Evolutionary conservation across 64 coral and sea anemone species (phyloP).

Genomic region (Pocillopora verrucosa): DNA sequence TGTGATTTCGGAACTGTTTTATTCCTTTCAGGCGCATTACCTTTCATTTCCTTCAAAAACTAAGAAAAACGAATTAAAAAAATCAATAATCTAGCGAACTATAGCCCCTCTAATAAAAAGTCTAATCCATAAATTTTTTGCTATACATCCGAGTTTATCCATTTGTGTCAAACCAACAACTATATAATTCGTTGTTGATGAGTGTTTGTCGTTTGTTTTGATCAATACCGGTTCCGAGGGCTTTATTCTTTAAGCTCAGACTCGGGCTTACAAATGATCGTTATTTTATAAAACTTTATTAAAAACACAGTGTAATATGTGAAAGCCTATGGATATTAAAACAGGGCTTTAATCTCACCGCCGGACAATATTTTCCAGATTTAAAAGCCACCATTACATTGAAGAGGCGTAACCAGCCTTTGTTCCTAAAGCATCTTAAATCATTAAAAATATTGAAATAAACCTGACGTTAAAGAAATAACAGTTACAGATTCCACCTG

Average conservation of each 20-base stretch:
- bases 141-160: slow-evolving; percentile 4
- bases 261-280: not conserved
- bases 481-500: not conserved
- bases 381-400: not conserved
- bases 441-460: slow-evolving; percentile 1
- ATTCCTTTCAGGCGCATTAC: not conserved
- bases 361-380: not conserved
- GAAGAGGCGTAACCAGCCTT: not conserved
- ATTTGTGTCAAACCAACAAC: not conserved
- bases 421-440: not conserved
- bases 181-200: not conserved
- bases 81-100: not conserved
- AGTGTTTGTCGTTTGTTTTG: not conserved
- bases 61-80: not conserved
- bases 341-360: not conserved
- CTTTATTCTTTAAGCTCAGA: not conserved
- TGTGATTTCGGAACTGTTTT: too few relatives aligned
- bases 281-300: slow-evolving; percentile 5
- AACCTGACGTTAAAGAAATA: not conserved
- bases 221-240: not conserved
- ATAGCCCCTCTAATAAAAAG: not conserved
- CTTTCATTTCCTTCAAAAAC: not conserved
- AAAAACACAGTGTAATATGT: not conserved
- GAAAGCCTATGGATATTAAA: not conserved
- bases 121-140: not conserved